Conservation (phyloP, 2,113 vertebrate species). For the Stigmatopora nigra region DNA sequence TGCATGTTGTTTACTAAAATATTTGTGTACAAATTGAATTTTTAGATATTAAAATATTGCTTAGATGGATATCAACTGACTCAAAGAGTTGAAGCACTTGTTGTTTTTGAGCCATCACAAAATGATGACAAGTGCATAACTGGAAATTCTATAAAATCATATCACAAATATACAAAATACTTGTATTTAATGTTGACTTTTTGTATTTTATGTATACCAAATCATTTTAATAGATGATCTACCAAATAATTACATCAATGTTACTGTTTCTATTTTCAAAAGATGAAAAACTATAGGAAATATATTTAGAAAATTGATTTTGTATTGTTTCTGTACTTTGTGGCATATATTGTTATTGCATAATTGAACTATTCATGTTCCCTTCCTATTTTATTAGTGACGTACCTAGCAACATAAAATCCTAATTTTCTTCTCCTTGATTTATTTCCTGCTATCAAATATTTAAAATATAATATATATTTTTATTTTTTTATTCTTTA, state of each 20-base stretch:
- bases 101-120: not conserved
- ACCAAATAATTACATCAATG: not conserved
- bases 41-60: not conserved
- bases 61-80: not conserved
- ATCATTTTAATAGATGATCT: not conserved
- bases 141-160: not conserved
- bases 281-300: not conserved
- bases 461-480: too few species aligned
- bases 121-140: not conserved
- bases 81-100: not conserved
- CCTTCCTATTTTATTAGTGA: not conserved
- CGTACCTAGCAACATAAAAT: not conserved
- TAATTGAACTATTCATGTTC: conserved; percentile 1
- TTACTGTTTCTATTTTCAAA: not conserved
- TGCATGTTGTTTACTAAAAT: not conserved
- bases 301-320: not conserved
- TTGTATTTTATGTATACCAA: not conserved
- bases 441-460: too few species aligned
- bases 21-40: not conserved
- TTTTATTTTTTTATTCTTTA: too few species aligned
- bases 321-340: not conserved
- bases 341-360: conserved; percentile 13
- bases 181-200: not conserved
- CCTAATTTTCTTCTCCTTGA: too few species aligned
- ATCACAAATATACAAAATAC: not conserved